Evolutionary conservation across 23 tunicate genomes (phyloP), one percentile per base, ranked within the genome.

Genomic region (Trididemnum nubilum): DNA sequence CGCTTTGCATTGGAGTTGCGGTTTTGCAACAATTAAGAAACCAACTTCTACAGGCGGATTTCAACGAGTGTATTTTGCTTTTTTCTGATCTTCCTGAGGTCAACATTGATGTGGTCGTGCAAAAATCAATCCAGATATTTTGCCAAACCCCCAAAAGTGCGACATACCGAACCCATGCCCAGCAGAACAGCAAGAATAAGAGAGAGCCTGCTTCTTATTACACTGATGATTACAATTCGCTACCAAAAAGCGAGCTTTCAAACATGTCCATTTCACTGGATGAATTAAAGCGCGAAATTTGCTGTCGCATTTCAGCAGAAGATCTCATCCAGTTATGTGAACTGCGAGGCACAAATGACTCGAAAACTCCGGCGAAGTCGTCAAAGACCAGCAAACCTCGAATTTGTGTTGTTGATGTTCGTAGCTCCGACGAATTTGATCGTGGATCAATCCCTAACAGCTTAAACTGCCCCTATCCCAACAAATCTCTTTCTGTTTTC

Each of bases 71-170:
- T 73, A 95, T 95, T 59, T 78, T 95, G 21, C 69, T 90, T 38
- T 95, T 95, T 83, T 95, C 99, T 7, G 98, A 89, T 51, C 71
- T 94, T 18, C 95, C 98, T 36, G 94, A 95, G 61, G 82, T 90
- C 33, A 83, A 95, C 79, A 89, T 95, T 33, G 96, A 90, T 67
- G 85, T 49, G 29, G 89, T 95, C 24, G 90, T 95, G 15, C 82
- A 86, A 75, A 89, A 75, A 58, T 85, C 96, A 21, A 90, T 89
- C 23, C 82, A 85, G 21, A 74, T 95, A 29, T 90, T 89, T 77
- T 90, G 99, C 40, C 91, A 89, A 5, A 89, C 99, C 2, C 99
- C 99, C 22, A 86, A 80, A 73, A 89, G 96, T 70, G 82, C 96
- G 26, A 83, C 96, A 38, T 86, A 71, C 67, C 77, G 99, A 30